Evolutionary conservation across 2,888 invertebrate species (phyloP).

Genomic region (Aspidiotus destructor): DNA sequence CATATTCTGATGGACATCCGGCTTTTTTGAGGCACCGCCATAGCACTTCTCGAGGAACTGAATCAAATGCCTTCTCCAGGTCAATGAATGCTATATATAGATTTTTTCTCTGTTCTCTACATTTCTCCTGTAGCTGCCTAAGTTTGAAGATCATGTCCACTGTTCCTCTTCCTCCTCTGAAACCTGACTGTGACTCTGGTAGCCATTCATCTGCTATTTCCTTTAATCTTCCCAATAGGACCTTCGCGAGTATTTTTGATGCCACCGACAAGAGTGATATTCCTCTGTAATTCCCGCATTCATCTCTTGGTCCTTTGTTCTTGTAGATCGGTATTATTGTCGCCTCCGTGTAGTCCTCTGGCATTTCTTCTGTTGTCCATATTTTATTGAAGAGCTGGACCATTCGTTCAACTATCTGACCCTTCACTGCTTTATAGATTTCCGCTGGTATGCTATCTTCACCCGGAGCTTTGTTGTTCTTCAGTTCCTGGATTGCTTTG

Average conservation of each 20-base stretch:
- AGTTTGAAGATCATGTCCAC: not conserved
- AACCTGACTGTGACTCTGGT: not conserved
- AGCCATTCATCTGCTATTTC: not conserved
- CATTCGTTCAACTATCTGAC: no score
- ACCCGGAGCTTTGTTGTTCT: not conserved
- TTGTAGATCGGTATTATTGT: not conserved
- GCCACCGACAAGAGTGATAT: not conserved
- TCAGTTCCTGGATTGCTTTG: not conserved
- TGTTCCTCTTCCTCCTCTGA: not conserved
- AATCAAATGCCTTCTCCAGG: not conserved
- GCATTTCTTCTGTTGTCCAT: not conserved
- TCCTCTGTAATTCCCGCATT: not conserved
- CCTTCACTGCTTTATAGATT: no score
- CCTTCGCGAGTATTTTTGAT: not conserved
- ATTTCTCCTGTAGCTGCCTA: not conserved
- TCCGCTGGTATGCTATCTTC: not conserved
- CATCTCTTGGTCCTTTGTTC: not conserved
- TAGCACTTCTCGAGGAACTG: not conserved
- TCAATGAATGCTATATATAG: not conserved
- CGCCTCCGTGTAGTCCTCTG: not conserved
- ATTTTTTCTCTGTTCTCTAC: not conserved
- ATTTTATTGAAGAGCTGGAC: not conserved
- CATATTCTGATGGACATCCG: not conserved
- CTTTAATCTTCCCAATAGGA: not conserved
- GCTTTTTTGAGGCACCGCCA: not conserved